Evolutionary conservation across 2,797 vertebrate genomes (phyloP), one percentile per base, ranked within the genome.

Genomic region (Lophius americanus): DNA sequence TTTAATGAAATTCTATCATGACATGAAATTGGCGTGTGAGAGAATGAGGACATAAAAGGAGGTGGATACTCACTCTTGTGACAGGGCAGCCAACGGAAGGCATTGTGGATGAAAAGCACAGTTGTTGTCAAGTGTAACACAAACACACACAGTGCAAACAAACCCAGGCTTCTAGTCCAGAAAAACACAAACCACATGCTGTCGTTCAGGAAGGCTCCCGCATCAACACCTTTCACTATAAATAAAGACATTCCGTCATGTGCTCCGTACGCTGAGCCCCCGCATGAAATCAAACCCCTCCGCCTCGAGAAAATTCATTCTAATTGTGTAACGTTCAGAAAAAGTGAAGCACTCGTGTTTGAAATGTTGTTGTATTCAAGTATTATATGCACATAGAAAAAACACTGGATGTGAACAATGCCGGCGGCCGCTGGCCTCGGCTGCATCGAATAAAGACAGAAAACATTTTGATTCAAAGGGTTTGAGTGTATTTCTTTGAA

Each of bases 1-100:
- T 56, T 44, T 41, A 5, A 4, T 56, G 13, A 56, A 57, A 60
- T 9, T 59, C 11, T 42, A 33, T 5, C 48, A 23, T 1, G 23
- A 23, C 33, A 23, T 51, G 33, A 68, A 1, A 38, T 13, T 39
- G 38, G 33, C 57, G 43, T 60, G 54, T 42, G 47, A 44, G 44
- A 4, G 42, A 38, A 47, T 73, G 71, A 74, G 68, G 52, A 8
- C 2, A 14, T 53, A 33, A 56, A 47, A 51, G 39, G 48, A 68
- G 76, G 76, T 66, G 49, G 59, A 96, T 97, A 98, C 96, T 99
- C 95, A 97, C 96, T 93, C 95, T 72, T 93, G 93, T 94, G 93
- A 90, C 82, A 86, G 81, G 79, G 88, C 92, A 89, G 92, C 93
- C 93, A 95, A 91, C 92, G 95, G 96, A 94, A 96, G 94, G 95